Conservation (phyloP, 2,797 vertebrate species). For the Sebastolobus alascanus region DNA sequence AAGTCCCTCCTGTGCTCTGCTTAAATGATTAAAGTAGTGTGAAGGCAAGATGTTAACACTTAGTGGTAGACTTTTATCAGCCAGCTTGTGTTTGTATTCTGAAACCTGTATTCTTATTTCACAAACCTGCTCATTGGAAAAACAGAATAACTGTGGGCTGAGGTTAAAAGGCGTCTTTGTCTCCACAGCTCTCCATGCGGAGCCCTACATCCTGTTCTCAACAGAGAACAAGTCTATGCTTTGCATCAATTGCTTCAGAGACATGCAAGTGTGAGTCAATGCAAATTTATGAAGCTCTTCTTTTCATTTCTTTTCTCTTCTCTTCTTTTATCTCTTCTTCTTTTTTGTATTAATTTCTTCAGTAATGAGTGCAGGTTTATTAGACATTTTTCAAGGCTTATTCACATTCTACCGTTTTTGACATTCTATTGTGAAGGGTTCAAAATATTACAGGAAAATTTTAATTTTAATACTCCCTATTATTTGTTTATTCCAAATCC, state of each 20-base stretch:
- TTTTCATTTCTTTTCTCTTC: background rate
- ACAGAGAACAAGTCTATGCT: constrained; percentile 96
- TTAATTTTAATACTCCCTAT: background rate
- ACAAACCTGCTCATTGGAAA: background rate
- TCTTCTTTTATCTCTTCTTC: background rate
- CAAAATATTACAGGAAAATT: background rate
- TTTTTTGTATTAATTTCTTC: background rate
- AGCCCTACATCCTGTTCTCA: constrained; percentile 96
- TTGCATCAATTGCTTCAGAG: constrained; percentile 97
- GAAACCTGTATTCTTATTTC: background rate
- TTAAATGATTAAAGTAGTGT: background rate
- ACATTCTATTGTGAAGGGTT: background rate
- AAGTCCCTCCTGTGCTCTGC: constrained; percentile 9
- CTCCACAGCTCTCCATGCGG: constrained; percentile 89
- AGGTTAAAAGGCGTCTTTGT: constrained; percentile 36
- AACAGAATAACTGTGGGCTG: constrained; percentile 7
- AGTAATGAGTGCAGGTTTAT: background rate
- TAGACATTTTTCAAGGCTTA: background rate
- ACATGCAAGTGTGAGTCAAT: constrained; percentile 93
- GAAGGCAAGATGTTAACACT: background rate
- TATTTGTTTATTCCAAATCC: background rate
- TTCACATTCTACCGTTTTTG: background rate
- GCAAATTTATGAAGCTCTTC: background rate
- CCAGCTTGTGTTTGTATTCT: constrained; percentile 9
- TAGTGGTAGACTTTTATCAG: constrained; percentile 2